Evolutionary conservation across 23 tunicate genomes (phyloP).

Genomic region (Styela plicata): DNA sequence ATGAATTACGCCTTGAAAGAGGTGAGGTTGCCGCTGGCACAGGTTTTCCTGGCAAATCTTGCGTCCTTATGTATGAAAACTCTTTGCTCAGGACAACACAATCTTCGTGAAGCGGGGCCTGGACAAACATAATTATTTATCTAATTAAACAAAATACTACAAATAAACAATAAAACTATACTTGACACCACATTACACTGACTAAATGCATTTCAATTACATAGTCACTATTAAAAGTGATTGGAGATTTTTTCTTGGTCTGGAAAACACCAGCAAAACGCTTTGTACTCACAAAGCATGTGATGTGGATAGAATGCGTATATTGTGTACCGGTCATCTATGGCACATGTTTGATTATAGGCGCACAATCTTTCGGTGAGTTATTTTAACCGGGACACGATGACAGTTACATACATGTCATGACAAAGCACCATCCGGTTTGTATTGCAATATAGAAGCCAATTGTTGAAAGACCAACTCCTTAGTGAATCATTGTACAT

Average conservation of each 20-base stretch:
- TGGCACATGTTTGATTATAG: neutral
- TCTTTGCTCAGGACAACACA: neutral
- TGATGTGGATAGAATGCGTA: too few species aligned
- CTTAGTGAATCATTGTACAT: neutral
- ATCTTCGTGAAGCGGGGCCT: neutral
- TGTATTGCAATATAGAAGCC: neutral
- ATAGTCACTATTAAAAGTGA: too few species aligned
- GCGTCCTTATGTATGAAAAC: neutral
- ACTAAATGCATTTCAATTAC: too few species aligned
- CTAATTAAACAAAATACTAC: too few species aligned
- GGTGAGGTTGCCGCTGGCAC: neutral
- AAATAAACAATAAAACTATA: too few species aligned
- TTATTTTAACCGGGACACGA: neutral
- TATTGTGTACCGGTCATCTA: neutral
- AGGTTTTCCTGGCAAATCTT: neutral
- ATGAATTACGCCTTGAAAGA: neutral
- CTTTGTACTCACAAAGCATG: too few species aligned
- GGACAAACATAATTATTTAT: neutral
- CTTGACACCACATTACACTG: too few species aligned
- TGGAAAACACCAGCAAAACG: too few species aligned
- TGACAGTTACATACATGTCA: neutral
- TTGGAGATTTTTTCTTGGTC: too few species aligned
- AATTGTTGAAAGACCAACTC: neutral
- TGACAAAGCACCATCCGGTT: neutral
- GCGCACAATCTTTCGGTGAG: too few species aligned